These are phyloP conservation scores for Eriosoma lanigerum DNA, from an alignment of 1,140 invertebrate genomes.

Conservation along the genomic window DNA sequence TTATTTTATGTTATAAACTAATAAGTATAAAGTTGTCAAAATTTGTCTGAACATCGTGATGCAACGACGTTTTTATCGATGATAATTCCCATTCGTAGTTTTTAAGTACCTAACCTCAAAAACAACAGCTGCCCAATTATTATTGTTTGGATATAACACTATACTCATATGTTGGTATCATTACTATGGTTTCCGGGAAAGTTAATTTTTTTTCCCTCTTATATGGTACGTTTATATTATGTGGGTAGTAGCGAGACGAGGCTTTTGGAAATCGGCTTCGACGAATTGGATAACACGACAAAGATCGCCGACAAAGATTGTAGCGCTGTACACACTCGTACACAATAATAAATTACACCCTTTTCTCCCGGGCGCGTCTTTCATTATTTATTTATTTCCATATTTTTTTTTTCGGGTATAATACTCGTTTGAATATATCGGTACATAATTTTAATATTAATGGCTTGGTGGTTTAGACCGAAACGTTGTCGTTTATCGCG, in stretches of 20 bases:
- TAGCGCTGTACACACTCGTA: background rate
- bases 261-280: background rate
- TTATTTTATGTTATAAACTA: conserved; percentile 15
- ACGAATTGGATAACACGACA: background rate
- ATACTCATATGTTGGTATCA: no score
- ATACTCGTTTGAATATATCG: background rate
- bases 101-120: no score
- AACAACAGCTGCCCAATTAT: background rate
- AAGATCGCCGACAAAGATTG: background rate
- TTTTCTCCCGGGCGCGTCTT: background rate
- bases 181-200: no score
- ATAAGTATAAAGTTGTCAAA: conserved; percentile 1
- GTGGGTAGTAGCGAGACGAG: background rate
- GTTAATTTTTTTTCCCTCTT: no score
- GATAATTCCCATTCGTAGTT: background rate
- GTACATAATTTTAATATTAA: background rate
- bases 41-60: background rate
- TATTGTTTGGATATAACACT: no score
- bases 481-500: conserved; percentile 13
- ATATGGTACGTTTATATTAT: background rate
- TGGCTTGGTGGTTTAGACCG: background rate
- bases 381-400: background rate
- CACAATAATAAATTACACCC: background rate
- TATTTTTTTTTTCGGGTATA: conserved; percentile 18
- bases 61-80: background rate